These are phyloP conservation scores for Chamaea fasciata DNA, from an alignment of 2,113 vertebrate genomes.

Conservation along the genomic window DNA sequence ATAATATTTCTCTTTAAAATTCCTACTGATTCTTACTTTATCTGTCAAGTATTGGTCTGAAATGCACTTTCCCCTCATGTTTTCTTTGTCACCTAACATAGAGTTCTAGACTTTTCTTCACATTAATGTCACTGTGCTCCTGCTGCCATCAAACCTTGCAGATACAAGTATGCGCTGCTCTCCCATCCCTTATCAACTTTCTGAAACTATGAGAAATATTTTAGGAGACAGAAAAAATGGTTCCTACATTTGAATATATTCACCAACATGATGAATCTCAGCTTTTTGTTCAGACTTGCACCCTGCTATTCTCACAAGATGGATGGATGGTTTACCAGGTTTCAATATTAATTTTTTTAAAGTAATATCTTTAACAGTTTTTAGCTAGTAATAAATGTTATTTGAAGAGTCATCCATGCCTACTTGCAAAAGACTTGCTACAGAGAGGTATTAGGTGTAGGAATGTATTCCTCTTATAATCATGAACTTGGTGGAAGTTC, in stretches of 20 bases:
- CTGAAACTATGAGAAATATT: not conserved
- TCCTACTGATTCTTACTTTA: not conserved
- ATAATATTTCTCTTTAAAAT: not conserved
- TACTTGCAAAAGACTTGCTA: not conserved
- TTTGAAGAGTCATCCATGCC: not conserved
- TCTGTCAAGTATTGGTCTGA: not conserved
- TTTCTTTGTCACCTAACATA: not conserved
- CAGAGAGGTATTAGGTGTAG: not conserved
- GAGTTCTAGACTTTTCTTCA: not conserved
- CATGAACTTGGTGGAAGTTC: not conserved
- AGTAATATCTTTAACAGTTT: not conserved
- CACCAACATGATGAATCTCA: not conserved
- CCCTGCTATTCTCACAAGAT: not conserved
- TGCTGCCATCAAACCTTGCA: not conserved
- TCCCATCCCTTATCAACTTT: not conserved
- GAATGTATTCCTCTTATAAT: not conserved
- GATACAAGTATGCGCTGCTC: not conserved
- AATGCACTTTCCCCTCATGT: not conserved
- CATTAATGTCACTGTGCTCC: not conserved
- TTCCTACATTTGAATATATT: not conserved
- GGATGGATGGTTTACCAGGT: not conserved
- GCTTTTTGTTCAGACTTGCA: not conserved
- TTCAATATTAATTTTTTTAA: not conserved
- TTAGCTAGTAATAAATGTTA: not conserved
- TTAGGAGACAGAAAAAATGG: not conserved